Conservation (phyloP, 2,888 invertebrate genomes). For the Agriotes lineatus region DNA sequence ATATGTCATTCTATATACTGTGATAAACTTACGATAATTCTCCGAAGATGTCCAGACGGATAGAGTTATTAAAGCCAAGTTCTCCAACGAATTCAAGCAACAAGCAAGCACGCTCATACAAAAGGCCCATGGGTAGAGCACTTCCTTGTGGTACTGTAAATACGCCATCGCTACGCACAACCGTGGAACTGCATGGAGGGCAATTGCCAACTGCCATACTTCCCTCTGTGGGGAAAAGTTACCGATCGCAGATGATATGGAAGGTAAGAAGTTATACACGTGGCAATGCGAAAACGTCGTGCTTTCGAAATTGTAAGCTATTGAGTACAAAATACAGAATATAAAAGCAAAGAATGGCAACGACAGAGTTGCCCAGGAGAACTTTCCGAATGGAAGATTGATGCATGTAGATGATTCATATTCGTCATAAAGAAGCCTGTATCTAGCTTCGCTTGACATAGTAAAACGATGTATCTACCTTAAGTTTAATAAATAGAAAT, state of each 20-base stretch:
- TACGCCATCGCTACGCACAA: conserved; percentile 85
- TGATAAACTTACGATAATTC: conserved; percentile 87
- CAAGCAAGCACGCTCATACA: conserved; percentile 73
- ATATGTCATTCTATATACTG: no score
- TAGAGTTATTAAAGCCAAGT: conserved; percentile 86
- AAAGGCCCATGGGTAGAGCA: conserved; percentile 73
- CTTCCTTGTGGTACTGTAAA: conserved; percentile 79
- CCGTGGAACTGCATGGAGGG: conserved; percentile 85
- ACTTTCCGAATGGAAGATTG: conserved; percentile 72
- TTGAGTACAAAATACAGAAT: conserved; percentile 85
- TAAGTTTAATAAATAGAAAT: not conserved
- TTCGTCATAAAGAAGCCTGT: conserved; percentile 61
- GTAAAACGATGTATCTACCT: conserved; percentile 14
- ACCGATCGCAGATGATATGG: conserved; percentile 97
- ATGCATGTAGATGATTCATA: conserved; percentile 59
- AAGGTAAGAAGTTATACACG: conserved; percentile 91
- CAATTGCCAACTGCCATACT: conserved; percentile 89
- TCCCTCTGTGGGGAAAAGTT: conserved; percentile 89
- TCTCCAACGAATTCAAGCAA: conserved; percentile 87
- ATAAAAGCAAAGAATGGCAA: conserved; percentile 83
- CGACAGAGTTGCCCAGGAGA: conserved; percentile 79
- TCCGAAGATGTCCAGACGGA: conserved; percentile 93
- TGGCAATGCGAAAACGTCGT: conserved; percentile 92
- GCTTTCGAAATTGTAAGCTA: conserved; percentile 85
- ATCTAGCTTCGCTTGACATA: conserved; percentile 59